phyloP scores from a whole-genome alignment of 2,113 vertebrate species.

The Cacatua alba region DNA sequence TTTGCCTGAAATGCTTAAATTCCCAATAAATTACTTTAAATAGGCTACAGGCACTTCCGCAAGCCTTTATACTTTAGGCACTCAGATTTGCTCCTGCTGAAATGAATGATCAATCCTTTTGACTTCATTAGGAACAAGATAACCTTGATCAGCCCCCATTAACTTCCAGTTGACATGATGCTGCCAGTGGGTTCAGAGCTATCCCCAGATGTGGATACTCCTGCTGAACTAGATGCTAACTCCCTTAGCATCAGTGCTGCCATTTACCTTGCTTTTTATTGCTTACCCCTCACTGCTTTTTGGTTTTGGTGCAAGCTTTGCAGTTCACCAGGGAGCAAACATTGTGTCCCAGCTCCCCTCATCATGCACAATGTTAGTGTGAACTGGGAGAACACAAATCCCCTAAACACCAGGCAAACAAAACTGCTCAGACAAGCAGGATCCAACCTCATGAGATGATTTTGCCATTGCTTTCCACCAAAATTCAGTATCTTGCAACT shows the following conservation, averaged over 20 bases:
- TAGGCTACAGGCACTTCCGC: background rate
- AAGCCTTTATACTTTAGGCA: background rate
- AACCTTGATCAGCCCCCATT: background rate
- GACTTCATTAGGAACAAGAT: background rate
- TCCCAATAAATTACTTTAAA: background rate
- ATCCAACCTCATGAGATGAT: background rate
- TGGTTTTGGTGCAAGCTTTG: background rate
- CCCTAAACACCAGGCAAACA: background rate
- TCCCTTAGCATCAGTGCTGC: slow-evolving; percentile 35
- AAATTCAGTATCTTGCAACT: background rate
- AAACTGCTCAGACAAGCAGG: background rate
- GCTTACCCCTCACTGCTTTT: background rate
- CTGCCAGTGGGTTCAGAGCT: background rate
- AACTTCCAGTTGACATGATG: background rate
- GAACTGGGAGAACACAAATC: background rate
- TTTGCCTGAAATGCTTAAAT: background rate
- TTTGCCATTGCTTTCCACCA: background rate
- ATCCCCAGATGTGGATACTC: background rate
- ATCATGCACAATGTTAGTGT: background rate
- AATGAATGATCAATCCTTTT: background rate
- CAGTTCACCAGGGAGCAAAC: background rate
- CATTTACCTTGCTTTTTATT: slow-evolving; percentile 11
- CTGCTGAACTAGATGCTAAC: background rate
- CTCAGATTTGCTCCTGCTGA: background rate
- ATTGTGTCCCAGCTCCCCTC: background rate